A percentile compares a stretch with the other conserved stretches of the same genome.
Evolutionary conservation across 2,888 invertebrate species (phyloP).

Genomic region (Hemistola chrysoprasaria): DNA sequence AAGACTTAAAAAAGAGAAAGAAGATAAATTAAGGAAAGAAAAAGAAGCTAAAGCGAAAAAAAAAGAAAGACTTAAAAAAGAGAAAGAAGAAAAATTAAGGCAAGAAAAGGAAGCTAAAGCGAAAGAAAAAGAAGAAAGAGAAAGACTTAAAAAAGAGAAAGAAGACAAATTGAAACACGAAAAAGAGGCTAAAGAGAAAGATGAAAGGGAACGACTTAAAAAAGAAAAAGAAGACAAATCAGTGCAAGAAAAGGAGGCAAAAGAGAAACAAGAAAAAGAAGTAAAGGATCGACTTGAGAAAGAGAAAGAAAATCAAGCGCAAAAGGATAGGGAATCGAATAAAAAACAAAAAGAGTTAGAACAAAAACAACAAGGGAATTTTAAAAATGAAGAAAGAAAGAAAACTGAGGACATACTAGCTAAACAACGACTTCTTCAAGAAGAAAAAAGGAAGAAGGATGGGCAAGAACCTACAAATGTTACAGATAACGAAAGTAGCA

Average conservation of each 20-base stretch:
- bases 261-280: no score
- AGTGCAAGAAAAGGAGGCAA: no score
- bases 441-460: no score
- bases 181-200: conserved; percentile 28
- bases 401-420: no score
- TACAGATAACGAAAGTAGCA: no score
- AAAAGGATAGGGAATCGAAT: conserved; percentile 2
- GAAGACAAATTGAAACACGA: conserved; percentile 11
- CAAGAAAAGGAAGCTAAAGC: conserved; percentile 13
- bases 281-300: no score
- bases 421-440: no score
- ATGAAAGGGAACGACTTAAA: no score
- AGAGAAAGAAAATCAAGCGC: conserved; percentile 4
- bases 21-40: conserved; percentile 3
- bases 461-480: no score
- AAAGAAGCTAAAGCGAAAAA: conserved; percentile 15
- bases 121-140: conserved; percentile 12
- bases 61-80: conserved; percentile 9
- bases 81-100: conserved; percentile 3
- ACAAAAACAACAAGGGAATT: no score
- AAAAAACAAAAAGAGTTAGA: conserved; percentile 23
- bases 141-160: conserved; percentile 8
- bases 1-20: conserved; percentile 19
- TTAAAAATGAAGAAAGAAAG: no score
- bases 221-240: no score